Conservation (phyloP, 1,140 invertebrate species). For the Drosophila setifemur region DNA sequence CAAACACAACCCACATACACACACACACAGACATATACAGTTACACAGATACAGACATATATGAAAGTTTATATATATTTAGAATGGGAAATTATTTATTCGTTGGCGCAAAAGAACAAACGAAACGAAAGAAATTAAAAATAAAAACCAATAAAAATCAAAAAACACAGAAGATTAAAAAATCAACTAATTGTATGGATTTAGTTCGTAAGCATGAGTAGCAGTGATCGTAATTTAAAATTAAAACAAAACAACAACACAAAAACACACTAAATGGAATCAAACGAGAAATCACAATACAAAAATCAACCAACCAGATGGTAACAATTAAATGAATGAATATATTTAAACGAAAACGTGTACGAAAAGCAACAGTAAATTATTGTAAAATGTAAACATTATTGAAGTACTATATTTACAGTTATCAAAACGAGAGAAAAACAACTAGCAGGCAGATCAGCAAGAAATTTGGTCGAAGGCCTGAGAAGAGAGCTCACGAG, state of each 20-base stretch:
- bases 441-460: constrained; percentile 1
- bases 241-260: constrained; percentile 45
- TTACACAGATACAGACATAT: constrained; percentile 41
- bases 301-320: constrained; percentile 34
- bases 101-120: constrained; percentile 73
- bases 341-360: constrained; percentile 66
- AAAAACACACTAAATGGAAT: constrained; percentile 8
- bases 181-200: constrained; percentile 68
- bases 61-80: constrained; percentile 79
- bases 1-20: constrained; percentile 16
- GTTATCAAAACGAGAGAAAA: constrained; percentile 36
- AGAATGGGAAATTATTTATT: constrained; percentile 77
- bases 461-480: constrained; percentile 7
- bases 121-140: constrained; percentile 19
- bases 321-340: constrained; percentile 36
- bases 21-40: constrained; percentile 22
- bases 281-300: constrained; percentile 24
- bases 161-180: constrained; percentile 30
- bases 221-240: constrained; percentile 80
- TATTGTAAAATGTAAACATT: constrained; percentile 70
- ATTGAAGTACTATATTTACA: constrained; percentile 62
- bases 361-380: constrained; percentile 78
- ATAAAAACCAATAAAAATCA: constrained; percentile 19
- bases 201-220: constrained; percentile 74
- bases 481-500: constrained; percentile 1